Base-by-base conservation (phyloP, 2,113 vertebrate genomes). In the Pandion haliaetus region DNA sequence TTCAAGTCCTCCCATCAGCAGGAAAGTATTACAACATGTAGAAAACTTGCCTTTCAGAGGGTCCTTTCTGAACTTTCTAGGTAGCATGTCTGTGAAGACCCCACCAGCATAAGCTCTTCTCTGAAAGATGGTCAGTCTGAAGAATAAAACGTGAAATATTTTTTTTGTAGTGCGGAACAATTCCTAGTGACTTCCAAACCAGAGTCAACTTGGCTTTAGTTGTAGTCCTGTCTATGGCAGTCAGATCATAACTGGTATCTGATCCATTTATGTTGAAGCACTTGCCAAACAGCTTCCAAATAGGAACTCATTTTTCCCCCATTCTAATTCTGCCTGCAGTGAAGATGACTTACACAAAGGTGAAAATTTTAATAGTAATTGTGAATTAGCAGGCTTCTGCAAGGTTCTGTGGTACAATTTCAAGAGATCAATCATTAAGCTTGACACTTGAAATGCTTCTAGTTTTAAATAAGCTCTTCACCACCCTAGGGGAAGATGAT, bases 401-500 rank as follows among this genome's bases (percentile, higher is more conserved):
- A 9, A 7, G 23, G 26, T 57, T 71, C n/a, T 50, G 3, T 69
- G 34, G 16, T 78, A 14, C 24, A 20, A 18, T 49, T 82, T 52
- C 14, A 45, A 69, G 67, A 44, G 28, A 15, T n/a, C 12, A 47
- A 21, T 44, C 29, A 14, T 58, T 31, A 42, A 82, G 62, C 10
- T 50, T 73, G 12, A 45, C 13, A 5, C 4, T 10, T 50, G 4
- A 87, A 76, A 59, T 34, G 25, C 49, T 73, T 86, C 63, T 21
- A 52, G 29, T 83, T 91, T 62, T 69, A 81, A 83, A 26, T 45
- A 61, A 45, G 59, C 6, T 69, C 82, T 90, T 65, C 13, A 65
- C 11, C 44, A 44, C 52, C 82, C 11, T 95, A 99, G 99, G 98
- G 98, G 65, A 99, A 99, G 96, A 99, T 99, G 99, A 99, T 99